Evolutionary conservation across 2,797 vertebrate species (phyloP), one percentile per base, ranked within the genome.

Genomic region (Petrocephalus schoutedeni): DNA sequence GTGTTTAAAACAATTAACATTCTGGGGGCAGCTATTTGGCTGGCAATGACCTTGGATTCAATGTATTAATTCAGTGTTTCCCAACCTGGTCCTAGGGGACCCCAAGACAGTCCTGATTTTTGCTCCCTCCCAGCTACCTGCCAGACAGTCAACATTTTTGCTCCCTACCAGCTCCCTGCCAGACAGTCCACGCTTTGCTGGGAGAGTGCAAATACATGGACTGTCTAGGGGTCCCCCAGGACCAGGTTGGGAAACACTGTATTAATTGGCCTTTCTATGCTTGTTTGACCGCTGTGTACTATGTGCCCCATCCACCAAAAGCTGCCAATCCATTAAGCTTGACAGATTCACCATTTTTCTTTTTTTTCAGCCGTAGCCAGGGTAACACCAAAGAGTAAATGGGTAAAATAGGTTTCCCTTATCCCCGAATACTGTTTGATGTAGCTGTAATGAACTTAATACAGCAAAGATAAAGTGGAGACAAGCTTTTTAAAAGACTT

Each of bases 401-500:
- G 28, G 28, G 28, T 28, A 28, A 28, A 28, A 87, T n/a, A 41
- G 86, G 89, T 61, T 56, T n/a, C 88, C 61, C 74, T 86, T 59
- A 90, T 89, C 83, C 32, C 8, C 54, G 51, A 57, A 32, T 57
- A 82, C 71, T 80, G 21, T 54, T 87, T 89, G 85, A 86, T 89
- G 64, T 88, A 88, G 87, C 85, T 88, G 61, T 88, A 89, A 91
- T 87, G 71, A 87, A 87, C 87, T 82, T 87, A 58, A 58, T 58
- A 23, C 53, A 36, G 45, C 19, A 82, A 87, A 88, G 90, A 91
- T 92, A 91, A 91, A 57, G 71, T 87, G 89, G 89, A 88, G 89
- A 91, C 88, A 54, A 71, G 49, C 89, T 85, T 84, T 89, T 91
- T 88, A 88, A 86, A 91, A 71, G 89, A 89, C 88, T 89, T 89